Evolutionary conservation across 92 coral and sea anemone species (phyloP).

Genomic region (Chrysogorgia sp.): DNA sequence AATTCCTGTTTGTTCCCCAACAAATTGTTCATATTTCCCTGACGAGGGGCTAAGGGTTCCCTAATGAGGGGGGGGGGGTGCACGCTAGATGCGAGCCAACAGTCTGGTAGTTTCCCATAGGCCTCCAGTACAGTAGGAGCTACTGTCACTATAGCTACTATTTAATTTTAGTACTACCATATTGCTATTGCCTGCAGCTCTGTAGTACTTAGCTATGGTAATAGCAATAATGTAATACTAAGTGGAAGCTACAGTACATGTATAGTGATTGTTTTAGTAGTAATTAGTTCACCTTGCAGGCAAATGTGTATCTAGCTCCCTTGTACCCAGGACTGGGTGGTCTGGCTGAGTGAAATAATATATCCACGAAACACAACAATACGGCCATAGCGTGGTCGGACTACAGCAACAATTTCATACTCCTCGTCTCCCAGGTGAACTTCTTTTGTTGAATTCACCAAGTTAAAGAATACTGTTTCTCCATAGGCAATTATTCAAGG

Average conservation of each 20-base stretch:
- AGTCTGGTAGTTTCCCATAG: too few relatives aligned
- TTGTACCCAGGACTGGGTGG: slow-evolving; percentile 90
- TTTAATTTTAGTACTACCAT: too few relatives aligned
- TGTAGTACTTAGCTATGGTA: too few relatives aligned
- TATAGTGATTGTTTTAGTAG: neutral
- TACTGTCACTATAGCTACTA: too few relatives aligned
- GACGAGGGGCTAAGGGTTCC: too few relatives aligned
- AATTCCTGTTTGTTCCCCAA: too few relatives aligned
- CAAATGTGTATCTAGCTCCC: slow-evolving; percentile 92
- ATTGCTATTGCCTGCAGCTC: too few relatives aligned
- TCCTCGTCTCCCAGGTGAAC: slow-evolving; percentile 70
- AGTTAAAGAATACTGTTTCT: slow-evolving; percentile 83
- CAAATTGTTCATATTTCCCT: too few relatives aligned
- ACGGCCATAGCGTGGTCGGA: slow-evolving; percentile 91
- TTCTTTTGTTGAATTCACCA: slow-evolving; percentile 9
- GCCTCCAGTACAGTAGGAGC: too few relatives aligned
- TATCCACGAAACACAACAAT: slow-evolving; percentile 86
- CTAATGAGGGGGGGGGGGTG: too few relatives aligned
- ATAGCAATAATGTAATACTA: neutral
- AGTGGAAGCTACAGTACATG: neutral
- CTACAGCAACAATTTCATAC: slow-evolving; percentile 85
- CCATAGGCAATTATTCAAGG: slow-evolving; percentile 90
- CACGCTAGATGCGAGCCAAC: too few relatives aligned
- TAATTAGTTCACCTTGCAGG: slow-evolving; percentile 74
- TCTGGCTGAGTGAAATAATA: slow-evolving; percentile 96